Base-by-base conservation (phyloP, 2,888 invertebrate genomes). In the Arrhopalites spinosus region DNA sequence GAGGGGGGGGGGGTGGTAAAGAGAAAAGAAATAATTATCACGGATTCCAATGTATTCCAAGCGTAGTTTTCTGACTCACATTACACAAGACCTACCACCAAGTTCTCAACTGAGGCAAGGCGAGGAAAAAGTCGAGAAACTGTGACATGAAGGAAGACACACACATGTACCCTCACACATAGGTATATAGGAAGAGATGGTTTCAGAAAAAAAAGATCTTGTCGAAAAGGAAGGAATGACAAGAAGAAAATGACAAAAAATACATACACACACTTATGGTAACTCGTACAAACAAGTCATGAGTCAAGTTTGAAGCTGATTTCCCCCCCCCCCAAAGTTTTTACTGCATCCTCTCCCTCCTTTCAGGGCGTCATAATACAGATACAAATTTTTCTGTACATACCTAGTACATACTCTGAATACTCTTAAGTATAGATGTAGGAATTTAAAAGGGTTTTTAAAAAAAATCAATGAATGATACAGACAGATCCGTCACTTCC, bases 21-120 rank as follows among this genome's bases (percentile, higher is more conserved):
- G 66, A 68, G 27, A 59, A 59, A 69, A 67, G 76, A 79, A 80
- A 79, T 80, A 80, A 80, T 80, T 79, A 80, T 78, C 79, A 63
- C 76, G 75, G 80, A 80, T 80, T 80, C 79, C 80, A 76, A 61
- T 50, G 75, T 76, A 78, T 78, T 78, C 78, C 78, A 77, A 75
- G 73, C 78, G 76, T 78, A 73, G 70, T 77, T 64, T 75, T 27
- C 27, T 61, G 70, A 71, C 77, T 77, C 77, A 74, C 69, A 69
- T 77, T 77, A 77, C 77, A 74, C 47, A 50, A 29, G 67, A 59
- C 74, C 67, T 45, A 74, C 72, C 72, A 72, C 63, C 50, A 72
- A 72, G 72, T 72, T 64, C 43, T 63, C 72, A 59, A 59, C 29
- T 56, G 53, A 71, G 61, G 71, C 59, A 59, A 59, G 53, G 36